Evolutionary conservation across 2,888 invertebrate genomes (phyloP), one percentile per base, ranked within the genome.

Genomic region (Sinotaia quadrata): DNA sequence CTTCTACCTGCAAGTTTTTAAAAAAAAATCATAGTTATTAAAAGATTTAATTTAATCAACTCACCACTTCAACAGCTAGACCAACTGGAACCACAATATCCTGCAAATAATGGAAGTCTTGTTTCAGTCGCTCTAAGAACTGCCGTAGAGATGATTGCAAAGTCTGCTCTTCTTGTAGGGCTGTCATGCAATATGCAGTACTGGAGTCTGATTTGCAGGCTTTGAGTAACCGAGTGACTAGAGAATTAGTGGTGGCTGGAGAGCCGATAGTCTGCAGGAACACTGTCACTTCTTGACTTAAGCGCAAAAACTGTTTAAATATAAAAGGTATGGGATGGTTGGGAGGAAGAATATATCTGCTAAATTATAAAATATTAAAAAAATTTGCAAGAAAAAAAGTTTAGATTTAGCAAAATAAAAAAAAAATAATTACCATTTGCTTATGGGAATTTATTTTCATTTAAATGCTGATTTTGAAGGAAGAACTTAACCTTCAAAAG

Each of bases 51-150:
- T n/a, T n/a, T n/a, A 41, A 4, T 29, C 67, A 54, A 72, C 74
- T 63, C 70, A 94, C 90, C 88, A 93, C 92, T 0, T 92, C 90
- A 8, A 94, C 85, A 0, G 93, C 92, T 67, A 91, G 90, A 59
- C 93, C 89, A 24, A 95, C 88, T 0, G 95, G 94, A 71, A 92
- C 91, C 0, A 93, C 91, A 62, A 96, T 89, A 85, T 96, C 96
- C 0, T 93, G 93, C 84, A 94, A 95, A n/a, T 92, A 91, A 2
- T 91, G 80, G 71, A 86, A 89, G 34, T 82, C 79, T 18, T 60
- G 59, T 10, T 80, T 68, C 31, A 88, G 65, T 33, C 71, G 75
- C 12, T 71, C 66, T 21, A 81, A 51, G 71, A 85, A 84, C 49
- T 78, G 75, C 41, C 78, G 72, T 2, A 78, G 66, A 0, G 80